Evolutionary conservation across 64 coral and sea anemone species (phyloP).

Genomic region (Actinia equina): DNA sequence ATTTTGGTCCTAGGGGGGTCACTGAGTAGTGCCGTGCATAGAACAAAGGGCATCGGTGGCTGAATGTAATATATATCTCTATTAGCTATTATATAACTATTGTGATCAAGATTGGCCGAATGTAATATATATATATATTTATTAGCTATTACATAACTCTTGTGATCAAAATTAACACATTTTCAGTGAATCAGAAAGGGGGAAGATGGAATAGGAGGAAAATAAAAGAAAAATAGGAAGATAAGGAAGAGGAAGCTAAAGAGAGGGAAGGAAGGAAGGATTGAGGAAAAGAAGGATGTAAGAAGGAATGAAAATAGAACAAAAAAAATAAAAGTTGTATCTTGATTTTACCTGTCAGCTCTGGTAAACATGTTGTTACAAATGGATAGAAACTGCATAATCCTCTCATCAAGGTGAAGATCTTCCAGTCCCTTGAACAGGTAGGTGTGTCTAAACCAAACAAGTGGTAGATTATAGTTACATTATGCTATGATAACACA

Average conservation of each 20-base stretch:
- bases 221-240: neutral
- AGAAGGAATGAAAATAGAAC: neutral
- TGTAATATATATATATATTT: neutral
- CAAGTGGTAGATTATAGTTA: neutral
- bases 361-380: constrained; percentile 99
- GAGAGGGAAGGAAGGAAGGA: neutral
- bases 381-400: constrained; percentile 98
- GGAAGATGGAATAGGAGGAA: neutral
- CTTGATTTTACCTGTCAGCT: constrained; percentile 71
- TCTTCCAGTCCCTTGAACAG: constrained; percentile 99
- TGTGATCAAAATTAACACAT: neutral
- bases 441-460: constrained; percentile 69
- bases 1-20: constrained; percentile 93
- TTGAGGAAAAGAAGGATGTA: neutral
- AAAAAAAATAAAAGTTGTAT: neutral
- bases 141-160: neutral
- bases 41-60: constrained; percentile 81
- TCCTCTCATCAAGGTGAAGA: constrained; percentile 98
- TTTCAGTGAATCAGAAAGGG: neutral
- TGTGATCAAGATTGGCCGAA: constrained; percentile 22
- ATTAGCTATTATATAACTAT: neutral
- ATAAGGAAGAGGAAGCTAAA: neutral
- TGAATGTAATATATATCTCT: neutral
- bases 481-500: no score
- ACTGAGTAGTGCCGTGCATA: constrained; percentile 96